phyloP scores from a whole-genome alignment of 2,113 vertebrate species.

The Anthoscopus minutus region DNA sequence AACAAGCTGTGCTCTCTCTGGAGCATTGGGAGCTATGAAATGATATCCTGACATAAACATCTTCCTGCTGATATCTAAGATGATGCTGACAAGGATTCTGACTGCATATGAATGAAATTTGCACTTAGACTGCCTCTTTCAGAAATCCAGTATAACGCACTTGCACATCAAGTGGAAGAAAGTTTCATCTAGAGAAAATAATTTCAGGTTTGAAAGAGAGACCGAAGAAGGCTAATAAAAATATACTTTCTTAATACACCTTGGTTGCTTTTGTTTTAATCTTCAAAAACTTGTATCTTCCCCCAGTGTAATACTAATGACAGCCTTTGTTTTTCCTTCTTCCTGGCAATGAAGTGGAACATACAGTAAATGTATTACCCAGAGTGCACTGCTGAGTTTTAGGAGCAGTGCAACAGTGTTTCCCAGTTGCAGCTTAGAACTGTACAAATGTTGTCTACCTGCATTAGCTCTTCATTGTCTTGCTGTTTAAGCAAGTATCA shows the following conservation, averaged over 20 bases:
- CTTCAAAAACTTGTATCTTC: not conserved
- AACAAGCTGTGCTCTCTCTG: not conserved
- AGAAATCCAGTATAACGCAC: not conserved
- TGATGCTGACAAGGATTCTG: not conserved
- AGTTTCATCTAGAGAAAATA: not conserved
- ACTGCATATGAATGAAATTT: not conserved
- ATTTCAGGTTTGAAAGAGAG: not conserved
- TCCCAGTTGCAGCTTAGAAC: not conserved
- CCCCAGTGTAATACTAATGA: not conserved
- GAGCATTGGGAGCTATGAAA: not conserved
- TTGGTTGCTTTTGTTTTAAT: not conserved
- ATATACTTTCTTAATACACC: not conserved
- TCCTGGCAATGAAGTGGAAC: not conserved
- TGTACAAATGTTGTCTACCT: not conserved
- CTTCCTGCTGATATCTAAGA: not conserved
- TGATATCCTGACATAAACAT: not conserved
- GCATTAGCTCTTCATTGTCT: not conserved
- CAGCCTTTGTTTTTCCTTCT: not conserved
- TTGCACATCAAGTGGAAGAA: not conserved
- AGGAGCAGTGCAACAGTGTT: not conserved
- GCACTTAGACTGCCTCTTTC: not conserved
- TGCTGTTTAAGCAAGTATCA: not conserved
- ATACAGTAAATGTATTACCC: not conserved
- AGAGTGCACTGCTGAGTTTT: not conserved
- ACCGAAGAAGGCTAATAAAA: not conserved